These are phyloP conservation scores for Drosophila limbata DNA, from an alignment of 2,888 invertebrate species.

Conservation along the genomic window DNA sequence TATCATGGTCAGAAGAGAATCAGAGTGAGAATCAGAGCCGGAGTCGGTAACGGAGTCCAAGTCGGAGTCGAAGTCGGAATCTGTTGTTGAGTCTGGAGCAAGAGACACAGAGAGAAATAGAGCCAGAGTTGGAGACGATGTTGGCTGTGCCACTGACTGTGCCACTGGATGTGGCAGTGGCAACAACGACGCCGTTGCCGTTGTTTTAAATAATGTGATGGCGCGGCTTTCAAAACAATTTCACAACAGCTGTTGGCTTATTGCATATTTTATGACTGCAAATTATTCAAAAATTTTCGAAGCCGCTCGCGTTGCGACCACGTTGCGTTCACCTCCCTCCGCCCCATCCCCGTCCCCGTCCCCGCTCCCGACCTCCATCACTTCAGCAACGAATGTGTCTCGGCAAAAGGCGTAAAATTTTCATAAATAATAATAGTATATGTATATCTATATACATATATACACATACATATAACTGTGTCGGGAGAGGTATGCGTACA, in stretches of 20 bases:
- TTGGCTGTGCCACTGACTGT: slow-evolving; percentile 11
- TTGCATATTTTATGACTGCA: slow-evolving; percentile 86
- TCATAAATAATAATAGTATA: slow-evolving; percentile 66
- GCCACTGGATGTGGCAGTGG: slow-evolving; percentile 11
- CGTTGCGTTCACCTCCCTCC: not conserved
- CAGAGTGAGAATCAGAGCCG: not conserved
- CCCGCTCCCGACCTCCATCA: not conserved
- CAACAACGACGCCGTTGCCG: slow-evolving; percentile 29
- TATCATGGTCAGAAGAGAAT: slow-evolving; percentile 2
- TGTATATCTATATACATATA: slow-evolving; percentile 7
- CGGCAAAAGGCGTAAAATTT: slow-evolving; percentile 64
- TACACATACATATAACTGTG: slow-evolving; percentile 1
- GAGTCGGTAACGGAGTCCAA: slow-evolving; percentile 5
- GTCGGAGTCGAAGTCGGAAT: not conserved
- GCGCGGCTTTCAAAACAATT: slow-evolving; percentile 86
- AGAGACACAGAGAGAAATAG: not conserved
- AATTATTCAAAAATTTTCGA: slow-evolving; percentile 85
- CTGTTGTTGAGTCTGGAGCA: slow-evolving; percentile 8
- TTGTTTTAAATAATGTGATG: slow-evolving; percentile 84
- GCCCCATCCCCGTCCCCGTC: not conserved
- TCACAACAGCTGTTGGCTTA: slow-evolving; percentile 86
- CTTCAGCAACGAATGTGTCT: slow-evolving; percentile 23
- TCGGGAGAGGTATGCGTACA: slow-evolving; percentile 46
- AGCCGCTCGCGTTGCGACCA: slow-evolving; percentile 55
- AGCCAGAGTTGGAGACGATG: not conserved